phyloP scores from a whole-genome alignment of 2,113 vertebrate species.

The Hemibagrus wyckioides region DNA sequence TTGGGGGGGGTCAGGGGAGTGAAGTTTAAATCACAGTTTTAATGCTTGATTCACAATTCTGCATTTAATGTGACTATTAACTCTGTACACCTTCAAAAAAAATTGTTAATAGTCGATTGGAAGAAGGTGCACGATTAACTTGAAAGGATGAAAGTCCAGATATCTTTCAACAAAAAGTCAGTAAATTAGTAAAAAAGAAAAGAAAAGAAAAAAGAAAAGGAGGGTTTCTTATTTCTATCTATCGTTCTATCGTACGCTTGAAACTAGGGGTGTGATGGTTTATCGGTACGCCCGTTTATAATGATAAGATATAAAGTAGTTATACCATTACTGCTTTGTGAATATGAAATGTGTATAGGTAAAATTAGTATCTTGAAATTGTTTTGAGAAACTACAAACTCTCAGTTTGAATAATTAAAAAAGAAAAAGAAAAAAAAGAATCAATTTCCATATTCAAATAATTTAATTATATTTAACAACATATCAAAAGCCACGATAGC shows the following conservation, averaged over 20 bases:
- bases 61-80: too few relatives aligned
- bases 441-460: neutral
- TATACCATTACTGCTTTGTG: neutral
- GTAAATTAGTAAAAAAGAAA: neutral
- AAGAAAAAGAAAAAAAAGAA: neutral
- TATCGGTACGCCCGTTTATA: neutral
- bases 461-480: constrained; percentile 10
- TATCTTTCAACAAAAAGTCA: too few relatives aligned
- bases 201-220: too few relatives aligned
- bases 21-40: neutral
- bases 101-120: neutral
- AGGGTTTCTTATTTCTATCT: neutral
- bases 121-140: neutral
- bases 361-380: neutral
- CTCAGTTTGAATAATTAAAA: neutral
- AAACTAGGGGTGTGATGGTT: neutral
- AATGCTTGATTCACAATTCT: constrained; percentile 10
- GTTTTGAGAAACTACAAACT: neutral
- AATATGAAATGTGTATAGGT: neutral
- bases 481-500: neutral
- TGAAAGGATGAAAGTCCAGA: neutral
- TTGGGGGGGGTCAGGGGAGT: too few relatives aligned
- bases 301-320: neutral
- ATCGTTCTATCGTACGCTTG: neutral
- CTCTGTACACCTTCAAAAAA: neutral